Evolutionary conservation across 2,888 invertebrate genomes (phyloP).

Genomic region (Hirtodrosophila duncani): DNA sequence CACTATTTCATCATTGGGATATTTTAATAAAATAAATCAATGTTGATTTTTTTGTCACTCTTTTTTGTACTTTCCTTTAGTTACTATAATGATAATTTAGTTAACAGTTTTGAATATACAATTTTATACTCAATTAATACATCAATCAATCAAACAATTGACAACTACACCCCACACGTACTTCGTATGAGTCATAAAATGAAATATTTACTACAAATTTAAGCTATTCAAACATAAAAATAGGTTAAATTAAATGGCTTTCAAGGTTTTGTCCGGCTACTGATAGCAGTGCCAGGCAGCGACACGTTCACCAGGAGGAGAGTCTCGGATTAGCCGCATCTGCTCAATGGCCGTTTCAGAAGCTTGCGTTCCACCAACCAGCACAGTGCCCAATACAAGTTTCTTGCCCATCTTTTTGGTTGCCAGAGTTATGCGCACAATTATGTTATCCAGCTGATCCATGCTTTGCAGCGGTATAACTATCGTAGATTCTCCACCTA

Average conservation of each 20-base stretch:
- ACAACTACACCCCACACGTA: too few relatives aligned
- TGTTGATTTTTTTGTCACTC: too few relatives aligned
- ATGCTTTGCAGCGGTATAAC: conserved; percentile 67
- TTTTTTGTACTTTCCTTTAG: too few relatives aligned
- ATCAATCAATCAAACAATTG: too few relatives aligned
- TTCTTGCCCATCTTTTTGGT: conserved; percentile 78
- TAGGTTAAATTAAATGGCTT: too few relatives aligned
- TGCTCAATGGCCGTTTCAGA: conserved; percentile 69
- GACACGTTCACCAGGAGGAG: conserved; percentile 69
- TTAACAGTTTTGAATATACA: too few relatives aligned
- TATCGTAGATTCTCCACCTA: conserved; percentile 76
- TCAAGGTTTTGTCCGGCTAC: too few relatives aligned
- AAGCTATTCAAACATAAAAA: conserved; percentile 19
- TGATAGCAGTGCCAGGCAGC: conserved; percentile 77
- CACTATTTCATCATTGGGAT: too few relatives aligned
- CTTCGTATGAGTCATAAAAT: too few relatives aligned
- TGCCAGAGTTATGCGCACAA: conserved; percentile 75
- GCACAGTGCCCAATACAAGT: conserved; percentile 75
- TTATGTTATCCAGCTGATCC: conserved; percentile 71
- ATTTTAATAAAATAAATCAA: too few relatives aligned
- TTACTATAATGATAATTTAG: too few relatives aligned
- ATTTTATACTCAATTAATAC: too few relatives aligned
- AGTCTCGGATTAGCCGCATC: conserved; percentile 62
- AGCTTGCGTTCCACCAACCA: conserved; percentile 55
- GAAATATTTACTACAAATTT: conserved; percentile 8